Percentiles rank a stretch among this genome's conserved stretches.
phyloP scores from a whole-genome alignment of 2,113 vertebrate species.

The Neodontobutis hainanensis region DNA sequence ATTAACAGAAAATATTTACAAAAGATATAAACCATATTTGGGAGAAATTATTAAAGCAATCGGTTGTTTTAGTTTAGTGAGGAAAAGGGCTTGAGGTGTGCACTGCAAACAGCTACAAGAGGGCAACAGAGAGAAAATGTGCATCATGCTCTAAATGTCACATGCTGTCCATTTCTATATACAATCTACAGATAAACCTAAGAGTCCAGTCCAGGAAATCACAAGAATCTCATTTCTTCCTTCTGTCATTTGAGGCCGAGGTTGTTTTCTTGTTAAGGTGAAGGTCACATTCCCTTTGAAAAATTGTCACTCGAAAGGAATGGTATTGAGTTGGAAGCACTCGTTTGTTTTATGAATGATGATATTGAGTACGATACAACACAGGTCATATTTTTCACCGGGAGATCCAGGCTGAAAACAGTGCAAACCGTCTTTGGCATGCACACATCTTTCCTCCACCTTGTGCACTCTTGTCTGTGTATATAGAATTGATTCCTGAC shows the following conservation, averaged over 20 bases:
- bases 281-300: slow-evolving; percentile 50
- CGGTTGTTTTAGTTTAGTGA: too few relatives aligned
- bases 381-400: slow-evolving; percentile 31
- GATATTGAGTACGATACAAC: slow-evolving; percentile 22
- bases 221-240: slow-evolving; percentile 20
- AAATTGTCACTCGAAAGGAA: slow-evolving; percentile 26
- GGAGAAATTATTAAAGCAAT: too few relatives aligned
- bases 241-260: slow-evolving; percentile 11
- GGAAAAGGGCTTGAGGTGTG: too few relatives aligned
- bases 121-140: not conserved
- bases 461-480: slow-evolving; percentile 69
- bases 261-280: slow-evolving; percentile 22
- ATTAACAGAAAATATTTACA: too few relatives aligned
- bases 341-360: slow-evolving; percentile 49
- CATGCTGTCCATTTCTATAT: slow-evolving; percentile 4
- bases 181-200: slow-evolving; percentile 10
- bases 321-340: slow-evolving; percentile 29
- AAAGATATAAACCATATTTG: too few relatives aligned
- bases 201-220: slow-evolving; percentile 17
- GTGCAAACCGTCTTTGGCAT: slow-evolving; percentile 42
- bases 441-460: slow-evolving; percentile 52
- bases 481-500: slow-evolving; percentile 70
- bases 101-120: too few relatives aligned
- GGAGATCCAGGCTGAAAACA: slow-evolving; percentile 15
- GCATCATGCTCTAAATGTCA: not conserved